Conservation (phyloP, 1,140 invertebrate genomes). For the Daktulosphaira vitifoliae region DNA sequence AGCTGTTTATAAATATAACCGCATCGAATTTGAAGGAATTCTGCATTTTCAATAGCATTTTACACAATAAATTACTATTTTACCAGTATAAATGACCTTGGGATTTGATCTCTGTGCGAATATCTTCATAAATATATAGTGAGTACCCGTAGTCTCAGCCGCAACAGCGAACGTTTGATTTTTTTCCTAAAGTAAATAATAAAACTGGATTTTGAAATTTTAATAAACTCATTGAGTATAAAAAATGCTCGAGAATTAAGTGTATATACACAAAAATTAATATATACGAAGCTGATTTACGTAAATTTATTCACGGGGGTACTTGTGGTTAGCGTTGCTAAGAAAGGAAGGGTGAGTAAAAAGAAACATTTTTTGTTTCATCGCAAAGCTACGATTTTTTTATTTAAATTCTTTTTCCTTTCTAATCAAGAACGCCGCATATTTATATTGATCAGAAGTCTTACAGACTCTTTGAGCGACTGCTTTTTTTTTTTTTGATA, state of each 20-base stretch:
- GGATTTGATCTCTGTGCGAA: not conserved
- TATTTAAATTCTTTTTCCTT: conserved; percentile 31
- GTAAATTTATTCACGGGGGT: conserved; percentile 32
- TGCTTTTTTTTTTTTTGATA: conserved; percentile 10
- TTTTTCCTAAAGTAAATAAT: conserved; percentile 29
- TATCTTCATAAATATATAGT: not conserved
- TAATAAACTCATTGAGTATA: conserved; percentile 19
- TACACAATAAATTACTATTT: too few relatives aligned
- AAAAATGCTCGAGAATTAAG: conserved; percentile 23
- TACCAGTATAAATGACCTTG: too few relatives aligned
- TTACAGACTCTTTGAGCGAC: conserved; percentile 13
- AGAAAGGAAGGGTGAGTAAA: conserved; percentile 1
- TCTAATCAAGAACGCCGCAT: conserved; percentile 33
- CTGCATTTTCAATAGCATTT: too few relatives aligned
- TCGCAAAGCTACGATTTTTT: conserved; percentile 27
- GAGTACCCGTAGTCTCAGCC: too few relatives aligned
- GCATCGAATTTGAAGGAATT: too few relatives aligned
- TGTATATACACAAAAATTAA: conserved; percentile 32
- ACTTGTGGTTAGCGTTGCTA: conserved; percentile 11
- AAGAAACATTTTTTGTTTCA: conserved; percentile 15
- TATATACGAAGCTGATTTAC: conserved; percentile 33
- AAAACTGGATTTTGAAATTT: conserved; percentile 15
- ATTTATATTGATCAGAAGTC: conserved; percentile 33
- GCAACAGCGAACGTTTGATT: not conserved
- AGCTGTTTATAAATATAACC: too few relatives aligned